Evolutionary conservation across 2,888 invertebrate species (phyloP), one percentile per base, ranked within the genome.

Genomic region (Norana najaformis): DNA sequence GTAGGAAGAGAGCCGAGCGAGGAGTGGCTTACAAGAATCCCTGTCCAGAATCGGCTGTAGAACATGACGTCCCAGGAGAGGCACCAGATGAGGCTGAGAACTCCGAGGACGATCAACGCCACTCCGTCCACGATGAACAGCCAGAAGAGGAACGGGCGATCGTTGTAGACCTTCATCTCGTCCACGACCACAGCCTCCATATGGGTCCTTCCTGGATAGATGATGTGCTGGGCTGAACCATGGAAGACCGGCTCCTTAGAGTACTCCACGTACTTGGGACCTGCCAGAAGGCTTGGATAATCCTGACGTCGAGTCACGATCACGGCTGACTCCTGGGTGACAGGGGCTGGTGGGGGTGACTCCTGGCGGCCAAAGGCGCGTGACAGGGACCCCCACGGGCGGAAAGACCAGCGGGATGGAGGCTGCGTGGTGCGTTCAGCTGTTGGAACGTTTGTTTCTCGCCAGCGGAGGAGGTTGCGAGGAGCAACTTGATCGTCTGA

Each of bases 31-130:
- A 90, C 90, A 14, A 82, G 69, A 20, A 90, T 82, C 18, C 88
- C 90, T 4, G 69, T 88, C 90, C 90, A 90, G 88, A 90, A 69
- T 47, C 90, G 47, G 39, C 90, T 69, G 88, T 88, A 90, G 39
- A 53, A 88, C 35, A 69, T 41, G 30, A 88, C 16, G 37, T 90
- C 90, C 34, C 83, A 89, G 36, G 89, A 83, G 38, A 88, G 36
- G 34, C 90, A 90, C 88, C 47, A 90, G 88, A 90, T 38, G 2
- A 69, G 53, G n/a, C 36, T 82, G 37, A 90, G 69, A 16, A 90
- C 82, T 11, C 88, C 90, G 14, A 90, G 88, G 38, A 90, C 82
- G n/a, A 90, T 53, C 34, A 90, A 82, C 13, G 38, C 41, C 69
- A 90, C 88, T 30, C 90, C 90, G 23, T 35, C 37, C 0, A 82